These are phyloP conservation scores for Cyphomyrmex costatus DNA, from an alignment of 1,140 invertebrate species.

Conservation along the genomic window DNA sequence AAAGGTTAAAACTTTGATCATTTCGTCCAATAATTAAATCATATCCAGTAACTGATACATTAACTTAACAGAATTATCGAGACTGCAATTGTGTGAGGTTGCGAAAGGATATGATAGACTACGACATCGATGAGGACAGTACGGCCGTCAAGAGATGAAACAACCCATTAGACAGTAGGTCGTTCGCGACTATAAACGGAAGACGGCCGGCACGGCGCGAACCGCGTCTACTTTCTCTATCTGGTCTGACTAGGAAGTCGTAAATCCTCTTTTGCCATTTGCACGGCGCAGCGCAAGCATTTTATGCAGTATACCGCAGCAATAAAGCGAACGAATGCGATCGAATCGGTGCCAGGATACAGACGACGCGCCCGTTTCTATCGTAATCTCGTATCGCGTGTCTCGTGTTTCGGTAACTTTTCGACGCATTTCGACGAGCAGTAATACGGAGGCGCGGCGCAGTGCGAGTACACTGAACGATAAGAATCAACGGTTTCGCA, in stretches of 20 bases:
- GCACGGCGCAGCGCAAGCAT: constrained; percentile 42
- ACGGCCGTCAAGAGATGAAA: constrained; percentile 43
- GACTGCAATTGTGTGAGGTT: background rate
- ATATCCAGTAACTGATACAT: too few species aligned
- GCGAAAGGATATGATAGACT: background rate
- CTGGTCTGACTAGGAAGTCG: constrained; percentile 70
- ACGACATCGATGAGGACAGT: background rate
- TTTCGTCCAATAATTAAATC: too few species aligned
- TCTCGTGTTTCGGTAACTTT: constrained; percentile 36
- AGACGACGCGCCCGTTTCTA: constrained; percentile 11
- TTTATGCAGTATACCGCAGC: constrained; percentile 45
- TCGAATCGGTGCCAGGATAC: constrained; percentile 42
- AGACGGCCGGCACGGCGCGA: constrained; percentile 29
- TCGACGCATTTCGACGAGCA: constrained; percentile 19
- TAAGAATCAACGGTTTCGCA: background rate
- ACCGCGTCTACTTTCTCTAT: constrained; percentile 72
- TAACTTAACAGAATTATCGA: background rate
- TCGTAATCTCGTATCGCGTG: constrained; percentile 29
- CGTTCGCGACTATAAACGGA: constrained; percentile 67
- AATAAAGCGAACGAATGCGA: constrained; percentile 54
- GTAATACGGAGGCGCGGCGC: background rate
- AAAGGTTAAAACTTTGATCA: too few species aligned
- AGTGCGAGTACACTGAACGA: background rate
- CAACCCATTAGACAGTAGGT: background rate
- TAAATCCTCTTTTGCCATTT: constrained; percentile 72